Base-by-base conservation (phyloP, 2,113 vertebrate genomes). In the Apodemus speciosus region DNA sequence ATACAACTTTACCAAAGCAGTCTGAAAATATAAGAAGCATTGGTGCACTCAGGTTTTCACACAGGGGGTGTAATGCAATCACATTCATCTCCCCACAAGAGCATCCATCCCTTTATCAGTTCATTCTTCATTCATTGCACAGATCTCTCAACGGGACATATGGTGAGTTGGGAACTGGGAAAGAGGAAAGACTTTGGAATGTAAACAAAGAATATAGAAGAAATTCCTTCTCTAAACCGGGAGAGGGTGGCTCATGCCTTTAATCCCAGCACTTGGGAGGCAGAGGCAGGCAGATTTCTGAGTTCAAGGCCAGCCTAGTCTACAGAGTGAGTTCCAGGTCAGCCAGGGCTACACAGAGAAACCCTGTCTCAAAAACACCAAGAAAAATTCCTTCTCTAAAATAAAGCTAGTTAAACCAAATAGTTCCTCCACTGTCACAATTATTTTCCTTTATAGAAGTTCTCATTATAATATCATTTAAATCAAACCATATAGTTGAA, bases 341-440 rank as follows among this genome's bases (percentile, higher is more conserved):
- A n/a, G n/a, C n/a, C n/a, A n/a, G n/a, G n/a, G n/a, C n/a, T n/a
- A n/a, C n/a, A n/a, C n/a, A n/a, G n/a, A n/a, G n/a, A n/a, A n/a
- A n/a, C n/a, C n/a, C n/a, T n/a, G n/a, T n/a, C n/a, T n/a, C n/a
- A n/a, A n/a, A n/a, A n/a, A n/a, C n/a, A n/a, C n/a, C n/a, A n/a
- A n/a, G n/a, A n/a, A n/a, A 95, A 94, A 73, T 51, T 69, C 62
- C 32, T 89, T 71, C 66, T 92, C 80, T 72, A 95, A 93, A 95
- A 77, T 76, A 13, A 85, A n/a, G 49, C 40, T 72, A 92, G 90
- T 14, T 77, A 85, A 90, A 49, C 43, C 35, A 56, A 10, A 68
- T 60, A 89, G 88, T 91, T 86, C 8, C 32, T 40, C 92, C 9
- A 89, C 40, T 88, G 25, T 51, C 49, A 53, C 72, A 9, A 9